Evolutionary conservation across 2,113 vertebrate species (phyloP).

Genomic region (Naja naja): DNA sequence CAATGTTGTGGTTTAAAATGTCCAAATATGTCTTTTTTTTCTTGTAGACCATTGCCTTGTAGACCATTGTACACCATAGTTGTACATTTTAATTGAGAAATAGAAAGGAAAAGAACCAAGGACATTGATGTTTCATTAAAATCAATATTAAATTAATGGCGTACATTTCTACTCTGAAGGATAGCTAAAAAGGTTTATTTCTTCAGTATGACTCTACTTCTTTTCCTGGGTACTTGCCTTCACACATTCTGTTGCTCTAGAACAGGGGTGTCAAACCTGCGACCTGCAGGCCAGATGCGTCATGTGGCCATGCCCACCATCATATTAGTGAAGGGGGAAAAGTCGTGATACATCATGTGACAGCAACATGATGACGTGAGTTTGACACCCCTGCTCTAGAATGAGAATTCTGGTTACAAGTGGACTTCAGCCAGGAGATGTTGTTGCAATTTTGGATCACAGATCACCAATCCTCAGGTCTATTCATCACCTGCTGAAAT

Average conservation of each 20-base stretch:
- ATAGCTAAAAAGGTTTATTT: not conserved
- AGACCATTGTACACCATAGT: not conserved
- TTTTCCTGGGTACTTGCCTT: not conserved
- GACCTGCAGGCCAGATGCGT: too few relatives aligned
- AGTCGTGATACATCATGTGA: too few relatives aligned
- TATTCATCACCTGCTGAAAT: constrained; percentile 41
- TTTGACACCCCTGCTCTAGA: not conserved
- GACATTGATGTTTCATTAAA: not conserved
- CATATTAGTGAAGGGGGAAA: too few relatives aligned
- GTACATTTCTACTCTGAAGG: not conserved
- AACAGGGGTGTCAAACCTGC: not conserved
- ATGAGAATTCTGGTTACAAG: constrained; percentile 28
- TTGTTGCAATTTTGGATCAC: constrained; percentile 1
- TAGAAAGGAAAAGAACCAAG: not conserved
- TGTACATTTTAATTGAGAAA: not conserved
- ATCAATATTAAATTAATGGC: not conserved
- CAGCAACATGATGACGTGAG: too few relatives aligned
- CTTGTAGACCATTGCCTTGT: not conserved
- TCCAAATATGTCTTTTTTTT: not conserved
- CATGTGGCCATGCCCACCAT: too few relatives aligned
- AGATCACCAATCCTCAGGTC: constrained; percentile 32
- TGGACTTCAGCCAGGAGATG: constrained; percentile 42
- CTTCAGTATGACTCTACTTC: not conserved
- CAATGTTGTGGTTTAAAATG: not conserved
- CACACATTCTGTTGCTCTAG: not conserved